Base-by-base conservation (phyloP, 2,797 vertebrate genomes). In the Sebastes variabilis region DNA sequence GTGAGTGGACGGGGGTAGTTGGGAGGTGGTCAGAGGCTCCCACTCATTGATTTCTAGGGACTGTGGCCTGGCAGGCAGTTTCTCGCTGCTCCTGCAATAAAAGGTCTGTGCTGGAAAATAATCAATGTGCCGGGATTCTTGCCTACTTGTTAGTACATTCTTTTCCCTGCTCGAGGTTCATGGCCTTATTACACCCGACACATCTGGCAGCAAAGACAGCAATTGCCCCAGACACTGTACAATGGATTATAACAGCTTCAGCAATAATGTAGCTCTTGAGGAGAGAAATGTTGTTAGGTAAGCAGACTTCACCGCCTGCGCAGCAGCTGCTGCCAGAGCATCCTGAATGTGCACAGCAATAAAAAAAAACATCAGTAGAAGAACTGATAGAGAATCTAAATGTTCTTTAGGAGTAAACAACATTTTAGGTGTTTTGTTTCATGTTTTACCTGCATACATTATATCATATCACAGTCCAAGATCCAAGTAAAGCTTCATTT, bases 41-140 rank as follows among this genome's bases (percentile, higher is more conserved):
- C 72, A 27, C 56, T 78, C 72, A 91, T 93, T 88, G 92, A 92
- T 93, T 93, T 89, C 77, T 83, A 64, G 62, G 80, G 81, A 88
- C 77, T 75, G 76, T 74, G 66, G 80, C 76, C 76, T 73, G 86
- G 84, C 76, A 75, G 86, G 84, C 76, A 77, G 73, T 81, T 89
- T 88, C 86, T 84, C 46, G 36, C 81, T 77, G 75, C 75, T 73
- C 64, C 71, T 82, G 79, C 84, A 79, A 77, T 88, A 84, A 85
- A 91, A 88, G 69, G 80, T 77, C 77, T 68, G 70, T 65, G 75
- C 62, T 69, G 76, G 71, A 79, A 55, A 90, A 84, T 73, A 90
- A 93, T 92, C 89, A 85, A 88, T 92, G 80, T 70, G 75, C 72
- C 55, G 71, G 61, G 77, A 84, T 86, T 79, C 75, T 80, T 73